These are phyloP conservation scores for Tipula vernalis DNA, from an alignment of 2,888 invertebrate species.

Conservation along the genomic window DNA sequence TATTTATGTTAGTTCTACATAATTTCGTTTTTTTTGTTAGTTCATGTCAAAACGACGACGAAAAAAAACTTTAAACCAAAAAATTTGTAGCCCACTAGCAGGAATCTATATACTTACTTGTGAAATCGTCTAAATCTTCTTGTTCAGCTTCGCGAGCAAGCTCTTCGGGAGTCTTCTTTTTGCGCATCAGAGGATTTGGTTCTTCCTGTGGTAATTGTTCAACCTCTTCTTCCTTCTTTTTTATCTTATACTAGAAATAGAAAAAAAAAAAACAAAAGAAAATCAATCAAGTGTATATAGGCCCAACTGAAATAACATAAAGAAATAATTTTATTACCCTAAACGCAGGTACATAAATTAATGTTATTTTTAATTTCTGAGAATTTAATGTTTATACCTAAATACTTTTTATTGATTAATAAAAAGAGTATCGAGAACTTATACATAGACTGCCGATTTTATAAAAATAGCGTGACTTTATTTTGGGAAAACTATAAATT, in stretches of 20 bases:
- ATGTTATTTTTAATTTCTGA: background rate
- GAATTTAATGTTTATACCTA: background rate
- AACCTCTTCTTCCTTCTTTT: conserved; percentile 88
- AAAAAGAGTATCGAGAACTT: background rate
- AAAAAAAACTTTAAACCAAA: background rate
- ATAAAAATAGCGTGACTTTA: background rate
- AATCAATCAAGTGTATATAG: background rate
- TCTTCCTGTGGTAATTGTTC: conserved; percentile 74
- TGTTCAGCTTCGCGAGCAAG: conserved; percentile 92
- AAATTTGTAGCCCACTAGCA: background rate
- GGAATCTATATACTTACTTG: conserved; percentile 52
- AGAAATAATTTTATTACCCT: background rate
- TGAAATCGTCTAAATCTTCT: conserved; percentile 91
- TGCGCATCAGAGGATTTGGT: conserved; percentile 90
- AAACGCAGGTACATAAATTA: background rate
- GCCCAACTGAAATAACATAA: background rate
- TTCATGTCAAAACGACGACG: conserved; percentile 4
- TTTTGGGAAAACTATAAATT: background rate
- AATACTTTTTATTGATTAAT: background rate
- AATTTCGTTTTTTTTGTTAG: background rate
- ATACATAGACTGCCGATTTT: background rate
- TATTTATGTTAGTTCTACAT: background rate
- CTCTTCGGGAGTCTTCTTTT: conserved; percentile 98
- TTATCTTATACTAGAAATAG: conserved; percentile 82
- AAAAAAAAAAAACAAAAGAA: conserved; percentile 16